Percentiles rank a stretch among this genome's conserved stretches.
phyloP scores from a whole-genome alignment of 2,888 invertebrate genomes.

The Aphodius sticticus region DNA sequence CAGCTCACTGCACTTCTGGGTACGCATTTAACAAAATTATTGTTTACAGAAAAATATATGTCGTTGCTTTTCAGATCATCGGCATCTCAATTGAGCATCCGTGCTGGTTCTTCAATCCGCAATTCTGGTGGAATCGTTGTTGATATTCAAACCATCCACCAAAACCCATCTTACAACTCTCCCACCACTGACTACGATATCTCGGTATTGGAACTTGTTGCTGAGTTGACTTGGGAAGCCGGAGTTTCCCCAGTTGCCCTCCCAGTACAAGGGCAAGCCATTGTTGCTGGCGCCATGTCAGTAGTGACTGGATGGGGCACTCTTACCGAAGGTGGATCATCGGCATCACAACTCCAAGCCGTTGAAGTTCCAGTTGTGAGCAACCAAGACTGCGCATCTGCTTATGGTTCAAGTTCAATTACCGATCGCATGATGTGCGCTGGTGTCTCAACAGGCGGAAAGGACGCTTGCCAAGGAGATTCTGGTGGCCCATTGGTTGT shows the following conservation, averaged over 20 bases:
- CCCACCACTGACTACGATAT: conserved; percentile 38
- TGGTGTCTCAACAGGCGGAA: conserved; percentile 47
- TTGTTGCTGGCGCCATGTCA: conserved; percentile 21
- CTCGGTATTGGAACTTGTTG: conserved; percentile 31
- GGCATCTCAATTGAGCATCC: conserved; percentile 30
- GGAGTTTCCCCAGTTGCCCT: conserved; percentile 28
- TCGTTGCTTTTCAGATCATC: conserved; percentile 6
- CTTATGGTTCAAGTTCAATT: conserved; percentile 37
- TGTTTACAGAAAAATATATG: not conserved
- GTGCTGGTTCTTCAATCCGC: conserved; percentile 37
- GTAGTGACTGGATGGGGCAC: conserved; percentile 37
- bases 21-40: conserved; percentile 1
- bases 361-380: conserved; percentile 40
- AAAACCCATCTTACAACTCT: conserved; percentile 35
- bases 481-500: conserved; percentile 36
- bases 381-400: conserved; percentile 37
- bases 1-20: conserved; percentile 38
- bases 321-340: conserved; percentile 32
- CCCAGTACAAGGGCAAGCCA: conserved; percentile 17
- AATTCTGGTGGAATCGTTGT: conserved; percentile 31
- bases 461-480: conserved; percentile 36
- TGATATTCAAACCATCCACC: conserved; percentile 27
- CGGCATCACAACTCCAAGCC: conserved; percentile 37
- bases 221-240: conserved; percentile 12
- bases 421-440: conserved; percentile 66